These are phyloP conservation scores for Pogoniulus pusillus DNA, from an alignment of 2,797 vertebrate species.

Conservation along the genomic window DNA sequence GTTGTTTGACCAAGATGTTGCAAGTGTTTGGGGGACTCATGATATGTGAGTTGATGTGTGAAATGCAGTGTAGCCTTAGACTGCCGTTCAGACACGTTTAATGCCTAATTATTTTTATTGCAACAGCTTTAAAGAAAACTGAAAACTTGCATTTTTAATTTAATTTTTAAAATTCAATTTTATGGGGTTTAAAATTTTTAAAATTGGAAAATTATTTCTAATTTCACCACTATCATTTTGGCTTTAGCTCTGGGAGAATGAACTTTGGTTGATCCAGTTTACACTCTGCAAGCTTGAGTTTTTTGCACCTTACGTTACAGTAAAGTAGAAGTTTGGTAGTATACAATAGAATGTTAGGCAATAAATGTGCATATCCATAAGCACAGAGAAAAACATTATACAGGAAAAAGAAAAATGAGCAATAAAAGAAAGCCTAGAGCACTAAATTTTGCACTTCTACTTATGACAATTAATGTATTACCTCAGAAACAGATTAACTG, in stretches of 20 bases:
- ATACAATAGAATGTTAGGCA: not conserved
- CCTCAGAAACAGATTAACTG: not conserved
- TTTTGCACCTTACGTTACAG: not conserved
- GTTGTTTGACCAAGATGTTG: not conserved
- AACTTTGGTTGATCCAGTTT: not conserved
- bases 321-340: not conserved
- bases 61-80: not conserved
- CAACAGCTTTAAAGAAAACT: not conserved
- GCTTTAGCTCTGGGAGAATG: not conserved
- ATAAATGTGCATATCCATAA: not conserved
- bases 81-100: not conserved
- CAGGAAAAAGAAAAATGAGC: not conserved
- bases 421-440: not conserved
- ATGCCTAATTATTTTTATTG: not conserved
- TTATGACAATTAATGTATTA: not conserved
- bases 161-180: not conserved
- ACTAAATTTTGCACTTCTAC: not conserved
- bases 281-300: not conserved
- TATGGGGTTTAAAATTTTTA: too few relatives aligned
- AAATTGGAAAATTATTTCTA: not conserved
- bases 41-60: not conserved
- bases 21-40: not conserved
- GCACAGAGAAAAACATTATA: not conserved
- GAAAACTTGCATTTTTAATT: not conserved
- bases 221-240: not conserved